Conservation (phyloP, 1,140 invertebrate genomes). For the Zophobas atratus region DNA sequence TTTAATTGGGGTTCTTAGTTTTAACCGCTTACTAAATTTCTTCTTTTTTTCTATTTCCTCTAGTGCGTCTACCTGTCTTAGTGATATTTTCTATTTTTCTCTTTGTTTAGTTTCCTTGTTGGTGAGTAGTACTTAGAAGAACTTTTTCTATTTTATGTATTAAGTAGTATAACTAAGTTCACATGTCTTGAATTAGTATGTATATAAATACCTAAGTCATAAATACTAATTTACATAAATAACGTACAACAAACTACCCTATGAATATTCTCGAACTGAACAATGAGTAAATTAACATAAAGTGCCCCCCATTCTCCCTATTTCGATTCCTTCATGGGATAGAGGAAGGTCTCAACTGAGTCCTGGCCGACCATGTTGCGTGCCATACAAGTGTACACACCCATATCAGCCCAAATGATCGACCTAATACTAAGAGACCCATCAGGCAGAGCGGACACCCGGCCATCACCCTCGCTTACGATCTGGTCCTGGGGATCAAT, state of each 20-base stretch:
- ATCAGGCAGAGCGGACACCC: slow-evolving; percentile 74
- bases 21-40: no score
- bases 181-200: slow-evolving; percentile 43
- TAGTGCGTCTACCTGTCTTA: no score
- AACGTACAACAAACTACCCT: slow-evolving; percentile 35
- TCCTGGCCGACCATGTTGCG: slow-evolving; percentile 79
- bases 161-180: slow-evolving; percentile 51
- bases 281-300: slow-evolving; percentile 46
- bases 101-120: no score
- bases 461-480: slow-evolving; percentile 70
- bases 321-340: slow-evolving; percentile 73
- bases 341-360: slow-evolving; percentile 80
- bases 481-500: slow-evolving; percentile 72
- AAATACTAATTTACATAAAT: slow-evolving; percentile 52
- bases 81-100: no score
- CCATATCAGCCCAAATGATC: slow-evolving; percentile 86
- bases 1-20: no score
- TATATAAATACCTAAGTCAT: slow-evolving; percentile 47
- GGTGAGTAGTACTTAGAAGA: no score
- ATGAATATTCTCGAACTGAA: slow-evolving; percentile 48
- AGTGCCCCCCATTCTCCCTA: slow-evolving; percentile 18
- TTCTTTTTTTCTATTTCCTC: no score
- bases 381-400: slow-evolving; percentile 82
- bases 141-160: no score
- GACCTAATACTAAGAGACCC: slow-evolving; percentile 82